Conservation (phyloP, 2,888 invertebrate genomes). For the Xanthorhoe spadicearia region DNA sequence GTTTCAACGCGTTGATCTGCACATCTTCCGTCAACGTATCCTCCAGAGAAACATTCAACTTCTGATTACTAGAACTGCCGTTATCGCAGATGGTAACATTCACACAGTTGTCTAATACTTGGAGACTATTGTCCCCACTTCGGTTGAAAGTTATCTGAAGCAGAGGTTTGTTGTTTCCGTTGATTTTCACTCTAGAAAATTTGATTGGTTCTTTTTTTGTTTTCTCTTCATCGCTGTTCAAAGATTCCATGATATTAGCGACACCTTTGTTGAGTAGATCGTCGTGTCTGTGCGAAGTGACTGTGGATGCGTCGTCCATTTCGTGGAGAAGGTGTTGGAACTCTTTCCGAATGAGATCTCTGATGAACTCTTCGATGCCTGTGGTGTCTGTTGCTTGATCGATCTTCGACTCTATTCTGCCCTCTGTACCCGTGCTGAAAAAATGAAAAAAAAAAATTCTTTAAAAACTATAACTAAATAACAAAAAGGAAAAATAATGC, state of each 20-base stretch:
- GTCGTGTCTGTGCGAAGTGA: constrained; percentile 52
- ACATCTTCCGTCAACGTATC: constrained; percentile 67
- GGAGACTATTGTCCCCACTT: constrained; percentile 72
- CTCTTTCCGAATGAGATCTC: constrained; percentile 73
- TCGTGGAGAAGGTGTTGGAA: constrained; percentile 69
- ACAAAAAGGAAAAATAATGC: not conserved
- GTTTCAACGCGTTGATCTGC: constrained; percentile 69
- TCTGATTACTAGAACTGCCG: constrained; percentile 43
- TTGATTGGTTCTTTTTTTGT: constrained; percentile 58
- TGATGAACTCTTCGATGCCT: constrained; percentile 75
- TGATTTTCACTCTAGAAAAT: constrained; percentile 75
- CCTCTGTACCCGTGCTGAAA: constrained; percentile 49
- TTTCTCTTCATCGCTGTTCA: constrained; percentile 52
- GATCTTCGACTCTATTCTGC: constrained; percentile 53
- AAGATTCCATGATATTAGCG: constrained; percentile 66
- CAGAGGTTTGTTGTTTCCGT: constrained; percentile 77
- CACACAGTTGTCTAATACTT: constrained; percentile 75
- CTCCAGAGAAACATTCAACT: constrained; percentile 60
- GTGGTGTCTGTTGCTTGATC: constrained; percentile 76
- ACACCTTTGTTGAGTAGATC: constrained; percentile 69
- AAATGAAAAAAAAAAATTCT: not conserved
- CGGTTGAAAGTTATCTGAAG: constrained; percentile 74
- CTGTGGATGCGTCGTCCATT: constrained; percentile 59
- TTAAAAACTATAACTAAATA: too few relatives aligned
- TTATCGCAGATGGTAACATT: constrained; percentile 73